Conservation (phyloP, 2,797 vertebrate genomes). For the Merluccius polli region DNA sequence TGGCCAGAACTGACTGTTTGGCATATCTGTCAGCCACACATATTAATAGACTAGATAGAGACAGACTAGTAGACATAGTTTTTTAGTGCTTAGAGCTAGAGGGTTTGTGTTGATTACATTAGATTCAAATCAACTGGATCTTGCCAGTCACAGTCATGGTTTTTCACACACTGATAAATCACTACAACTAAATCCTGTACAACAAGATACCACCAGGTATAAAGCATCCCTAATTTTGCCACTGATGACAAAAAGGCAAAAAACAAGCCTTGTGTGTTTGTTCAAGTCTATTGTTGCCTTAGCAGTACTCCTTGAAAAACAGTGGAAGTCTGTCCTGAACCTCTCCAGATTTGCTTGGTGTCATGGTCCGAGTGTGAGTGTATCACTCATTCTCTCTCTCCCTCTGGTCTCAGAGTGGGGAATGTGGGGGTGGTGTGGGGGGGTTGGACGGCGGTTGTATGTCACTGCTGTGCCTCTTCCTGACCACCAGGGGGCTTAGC, state of each 20-base stretch:
- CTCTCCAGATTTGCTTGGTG: background rate
- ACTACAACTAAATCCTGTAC: background rate
- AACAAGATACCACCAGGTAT: background rate
- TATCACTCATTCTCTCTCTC: background rate
- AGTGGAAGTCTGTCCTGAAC: background rate
- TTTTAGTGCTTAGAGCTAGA: background rate
- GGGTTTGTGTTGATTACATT: slow-evolving; percentile 3
- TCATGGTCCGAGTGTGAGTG: background rate
- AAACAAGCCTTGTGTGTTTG: background rate
- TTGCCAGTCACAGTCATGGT: background rate
- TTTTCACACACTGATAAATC: background rate
- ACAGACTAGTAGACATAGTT: background rate
- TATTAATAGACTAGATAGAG: background rate
- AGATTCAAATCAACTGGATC: background rate
- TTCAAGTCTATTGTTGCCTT: too few species aligned
- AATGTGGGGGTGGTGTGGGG: slow-evolving; percentile 69
- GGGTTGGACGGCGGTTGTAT: slow-evolving; percentile 68
- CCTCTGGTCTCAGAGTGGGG: slow-evolving; percentile 13
- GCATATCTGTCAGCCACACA: background rate
- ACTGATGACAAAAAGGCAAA: background rate
- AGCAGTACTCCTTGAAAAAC: background rate
- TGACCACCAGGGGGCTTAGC: slow-evolving; percentile 42
- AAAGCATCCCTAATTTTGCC: background rate
- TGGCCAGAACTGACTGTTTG: too few species aligned
- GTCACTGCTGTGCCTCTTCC: slow-evolving; percentile 52